These are phyloP conservation scores for Nudaria mundana DNA, from an alignment of 2,888 invertebrate species.

Conservation along the genomic window DNA sequence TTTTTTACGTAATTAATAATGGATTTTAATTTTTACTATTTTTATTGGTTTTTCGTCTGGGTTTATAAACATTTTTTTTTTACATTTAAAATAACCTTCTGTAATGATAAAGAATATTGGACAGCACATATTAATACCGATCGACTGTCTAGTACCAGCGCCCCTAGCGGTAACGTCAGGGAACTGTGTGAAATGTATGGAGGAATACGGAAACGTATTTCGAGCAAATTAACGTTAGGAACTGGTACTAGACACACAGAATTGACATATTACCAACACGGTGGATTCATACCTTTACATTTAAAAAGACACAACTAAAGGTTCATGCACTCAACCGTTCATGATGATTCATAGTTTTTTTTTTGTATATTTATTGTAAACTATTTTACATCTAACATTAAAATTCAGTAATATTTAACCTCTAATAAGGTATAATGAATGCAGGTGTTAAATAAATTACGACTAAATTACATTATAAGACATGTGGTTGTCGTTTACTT, in stretches of 20 bases:
- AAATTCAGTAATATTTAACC: constrained; percentile 23
- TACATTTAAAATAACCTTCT: too few relatives aligned
- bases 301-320: neutral
- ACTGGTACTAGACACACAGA: too few relatives aligned
- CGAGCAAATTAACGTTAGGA: too few relatives aligned
- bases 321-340: neutral
- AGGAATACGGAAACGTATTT: too few relatives aligned
- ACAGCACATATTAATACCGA: too few relatives aligned
- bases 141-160: too few relatives aligned
- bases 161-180: too few relatives aligned
- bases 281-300: neutral
- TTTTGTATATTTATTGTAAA: constrained; percentile 10
- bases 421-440: constrained; percentile 16
- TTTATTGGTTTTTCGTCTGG: too few relatives aligned
- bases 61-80: too few relatives aligned
- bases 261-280: neutral
- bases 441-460: constrained; percentile 30
- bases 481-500: constrained; percentile 37
- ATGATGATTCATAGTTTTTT: neutral
- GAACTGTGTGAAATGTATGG: too few relatives aligned
- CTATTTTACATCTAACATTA: constrained; percentile 28
- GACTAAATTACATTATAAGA: constrained; percentile 27
- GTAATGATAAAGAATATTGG: too few relatives aligned
- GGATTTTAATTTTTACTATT: neutral
- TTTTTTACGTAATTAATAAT: neutral